A percentile compares a stretch with the other conserved stretches of the same genome.
Conservation (phyloP, 2,888 invertebrate genomes). For the Gryllus longicercus region DNA sequence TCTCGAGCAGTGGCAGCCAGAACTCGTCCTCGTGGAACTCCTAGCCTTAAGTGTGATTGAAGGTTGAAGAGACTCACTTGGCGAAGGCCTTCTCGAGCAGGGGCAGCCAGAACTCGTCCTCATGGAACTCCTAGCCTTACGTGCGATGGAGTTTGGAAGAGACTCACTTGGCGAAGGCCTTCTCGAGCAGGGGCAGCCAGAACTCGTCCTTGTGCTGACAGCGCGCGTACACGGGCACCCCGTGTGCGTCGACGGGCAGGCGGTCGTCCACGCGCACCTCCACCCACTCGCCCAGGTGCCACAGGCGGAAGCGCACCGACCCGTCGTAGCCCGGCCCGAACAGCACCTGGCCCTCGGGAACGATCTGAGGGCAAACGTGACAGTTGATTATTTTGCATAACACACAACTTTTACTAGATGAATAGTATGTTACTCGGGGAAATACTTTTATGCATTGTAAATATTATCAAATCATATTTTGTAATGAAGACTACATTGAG, state of each 20-base stretch:
- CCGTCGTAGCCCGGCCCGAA: conserved; percentile 47
- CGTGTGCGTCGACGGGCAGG: conserved; percentile 49
- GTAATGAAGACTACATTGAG: too few species aligned
- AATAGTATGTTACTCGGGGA: too few species aligned
- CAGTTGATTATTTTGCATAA: too few species aligned
- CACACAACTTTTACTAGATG: too few species aligned
- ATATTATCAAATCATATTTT: too few species aligned
- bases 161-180: too few species aligned
- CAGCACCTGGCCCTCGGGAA: conserved; percentile 48
- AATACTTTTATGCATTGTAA: too few species aligned
- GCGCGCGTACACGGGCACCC: conserved; percentile 54
- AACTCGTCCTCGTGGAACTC: too few species aligned
- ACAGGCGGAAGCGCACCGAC: conserved; percentile 53
- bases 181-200: too few species aligned
- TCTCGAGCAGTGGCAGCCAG: too few species aligned
- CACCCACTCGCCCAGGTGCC: conserved; percentile 58
- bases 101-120: conserved; percentile 59
- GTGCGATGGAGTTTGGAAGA: too few species aligned
- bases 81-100: conserved; percentile 49
- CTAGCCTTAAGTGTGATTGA: too few species aligned
- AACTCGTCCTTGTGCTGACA: conserved; percentile 51
- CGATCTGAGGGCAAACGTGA: conserved; percentile 47
- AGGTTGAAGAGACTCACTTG: neutral
- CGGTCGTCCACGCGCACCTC: conserved; percentile 55
- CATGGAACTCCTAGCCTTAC: conserved; percentile 38